phyloP scores from a whole-genome alignment of 2,113 vertebrate species.

The Tetrax tetrax region DNA sequence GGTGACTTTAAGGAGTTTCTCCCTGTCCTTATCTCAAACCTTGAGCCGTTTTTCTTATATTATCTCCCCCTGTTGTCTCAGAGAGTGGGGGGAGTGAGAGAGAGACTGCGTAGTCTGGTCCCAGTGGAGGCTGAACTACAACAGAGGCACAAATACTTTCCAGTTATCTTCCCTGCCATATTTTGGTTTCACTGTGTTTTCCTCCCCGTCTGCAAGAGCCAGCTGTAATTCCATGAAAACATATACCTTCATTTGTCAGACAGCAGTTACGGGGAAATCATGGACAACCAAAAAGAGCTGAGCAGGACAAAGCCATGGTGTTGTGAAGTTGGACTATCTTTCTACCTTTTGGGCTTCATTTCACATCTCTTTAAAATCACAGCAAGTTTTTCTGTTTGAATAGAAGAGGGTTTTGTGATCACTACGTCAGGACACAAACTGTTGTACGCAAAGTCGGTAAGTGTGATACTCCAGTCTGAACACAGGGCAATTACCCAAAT shows the following conservation, averaged over 20 bases:
- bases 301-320: neutral
- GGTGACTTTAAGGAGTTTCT: no score
- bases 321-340: neutral
- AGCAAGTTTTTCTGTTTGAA: neutral
- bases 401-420: neutral
- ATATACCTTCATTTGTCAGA: neutral
- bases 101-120: no score
- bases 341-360: neutral
- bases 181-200: neutral
- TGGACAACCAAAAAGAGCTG: rapidly evolving
- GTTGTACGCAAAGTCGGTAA: neutral
- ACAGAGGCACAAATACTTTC: neutral
- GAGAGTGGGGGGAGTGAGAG: no score
- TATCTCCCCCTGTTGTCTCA: no score
- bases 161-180: neutral
- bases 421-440: neutral
- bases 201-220: neutral
- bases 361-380: neutral
- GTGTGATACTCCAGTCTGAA: neutral
- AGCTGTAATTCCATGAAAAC: neutral
- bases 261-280: neutral
- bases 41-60: no score
- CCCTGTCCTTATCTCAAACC: no score
- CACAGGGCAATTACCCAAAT: neutral
- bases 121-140: no score